These are phyloP conservation scores for Larimichthys crocea DNA, from an alignment of 2,113 vertebrate species.

Conservation along the genomic window DNA sequence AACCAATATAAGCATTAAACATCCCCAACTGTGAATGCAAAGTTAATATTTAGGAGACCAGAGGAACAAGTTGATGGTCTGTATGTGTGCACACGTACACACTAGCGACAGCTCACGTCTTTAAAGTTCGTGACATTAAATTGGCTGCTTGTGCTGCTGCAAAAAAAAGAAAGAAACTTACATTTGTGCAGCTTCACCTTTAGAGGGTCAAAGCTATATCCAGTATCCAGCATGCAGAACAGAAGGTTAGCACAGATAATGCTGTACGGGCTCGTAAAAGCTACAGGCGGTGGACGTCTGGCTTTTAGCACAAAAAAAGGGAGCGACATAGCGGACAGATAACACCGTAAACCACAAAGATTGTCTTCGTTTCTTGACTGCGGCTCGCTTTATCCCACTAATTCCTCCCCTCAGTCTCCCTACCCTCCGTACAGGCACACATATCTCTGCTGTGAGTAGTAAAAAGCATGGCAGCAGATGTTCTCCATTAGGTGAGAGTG, in stretches of 20 bases:
- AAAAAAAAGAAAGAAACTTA: no score
- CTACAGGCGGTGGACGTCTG: background rate
- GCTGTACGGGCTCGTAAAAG: background rate
- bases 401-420: conserved; percentile 2
- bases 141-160: no score
- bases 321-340: background rate
- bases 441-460: conserved; percentile 43
- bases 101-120: no score
- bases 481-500: conserved; percentile 71
- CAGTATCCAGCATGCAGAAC: background rate
- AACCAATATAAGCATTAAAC: no score
- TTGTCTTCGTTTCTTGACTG: conserved; percentile 22
- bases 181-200: background rate
- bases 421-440: background rate
- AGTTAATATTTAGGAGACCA: no score
- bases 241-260: background rate
- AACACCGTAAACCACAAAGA: conserved; percentile 14
- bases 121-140: no score
- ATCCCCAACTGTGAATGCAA: no score
- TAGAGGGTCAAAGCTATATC: background rate
- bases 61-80: no score
- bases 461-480: conserved; percentile 71
- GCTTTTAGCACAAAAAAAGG: background rate
- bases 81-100: no score
- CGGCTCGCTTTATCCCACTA: conserved; percentile 17